phyloP scores from a whole-genome alignment of 1,140 invertebrate species.

The Drosophila rhopaloa region DNA sequence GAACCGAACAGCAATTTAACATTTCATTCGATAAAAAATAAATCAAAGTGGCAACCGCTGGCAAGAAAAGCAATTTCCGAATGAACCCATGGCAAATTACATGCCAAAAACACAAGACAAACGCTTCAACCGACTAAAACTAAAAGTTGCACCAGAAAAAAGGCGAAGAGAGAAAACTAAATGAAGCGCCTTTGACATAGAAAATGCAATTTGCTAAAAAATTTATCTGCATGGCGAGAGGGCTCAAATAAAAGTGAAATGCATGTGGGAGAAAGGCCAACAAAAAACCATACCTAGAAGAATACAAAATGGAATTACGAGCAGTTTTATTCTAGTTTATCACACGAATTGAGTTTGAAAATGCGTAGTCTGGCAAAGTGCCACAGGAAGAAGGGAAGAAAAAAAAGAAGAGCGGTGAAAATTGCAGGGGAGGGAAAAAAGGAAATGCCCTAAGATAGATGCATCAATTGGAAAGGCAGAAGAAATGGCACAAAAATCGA shows the following conservation, averaged over 20 bases:
- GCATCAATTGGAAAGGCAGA: conserved; percentile 74
- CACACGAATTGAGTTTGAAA: conserved; percentile 76
- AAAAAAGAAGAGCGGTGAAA: conserved; percentile 11
- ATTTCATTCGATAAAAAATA: conserved; percentile 32
- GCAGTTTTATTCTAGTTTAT: conserved; percentile 81
- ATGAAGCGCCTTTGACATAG: conserved; percentile 80
- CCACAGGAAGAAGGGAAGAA: conserved; percentile 20
- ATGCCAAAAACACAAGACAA: conserved; percentile 77
- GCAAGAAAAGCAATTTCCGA: conserved; percentile 69
- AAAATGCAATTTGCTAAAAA: conserved; percentile 70
- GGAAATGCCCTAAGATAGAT: conserved; percentile 65
- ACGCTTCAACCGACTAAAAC: conserved; percentile 39
- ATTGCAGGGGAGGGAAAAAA: conserved; percentile 36
- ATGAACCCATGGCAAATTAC: conserved; percentile 66
- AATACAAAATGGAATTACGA: conserved; percentile 60
- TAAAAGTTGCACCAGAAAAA: conserved; percentile 27
- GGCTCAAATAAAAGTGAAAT: conserved; percentile 58
- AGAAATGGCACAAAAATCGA: conserved; percentile 66
- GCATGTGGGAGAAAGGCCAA: conserved; percentile 36
- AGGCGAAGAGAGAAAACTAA: conserved; percentile 40
- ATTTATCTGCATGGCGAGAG: conserved; percentile 41
- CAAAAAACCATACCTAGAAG: conserved; percentile 23
- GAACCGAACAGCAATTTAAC: conserved; percentile 37
- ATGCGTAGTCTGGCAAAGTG: conserved; percentile 65
- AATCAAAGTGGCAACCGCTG: conserved; percentile 17